Evolutionary conservation across 2,888 invertebrate species (phyloP), one percentile per base, ranked within the genome.

Genomic region (Lampropteryx suffumata): DNA sequence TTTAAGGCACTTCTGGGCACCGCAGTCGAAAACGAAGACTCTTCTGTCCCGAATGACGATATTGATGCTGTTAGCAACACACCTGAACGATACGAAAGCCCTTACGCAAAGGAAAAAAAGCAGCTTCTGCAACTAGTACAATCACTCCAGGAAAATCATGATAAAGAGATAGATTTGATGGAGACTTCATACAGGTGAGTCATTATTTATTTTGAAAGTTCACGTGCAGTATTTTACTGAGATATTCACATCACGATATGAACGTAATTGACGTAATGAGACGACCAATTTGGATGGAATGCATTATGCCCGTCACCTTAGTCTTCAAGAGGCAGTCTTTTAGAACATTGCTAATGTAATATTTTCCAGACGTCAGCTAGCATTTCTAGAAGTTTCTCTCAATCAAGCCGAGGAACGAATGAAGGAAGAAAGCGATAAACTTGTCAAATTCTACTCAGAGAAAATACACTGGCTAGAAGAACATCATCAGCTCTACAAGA

Each of bases 171-270:
- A 29, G 92, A 92, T 71, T 71, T 93, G 28, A 85, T 93, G 85
- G 93, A 93, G 69, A 92, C 92, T 50, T 93, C 93, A 0, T 93
- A 92, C 59, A 92, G 92, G 93, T 92, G 17, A 32, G 14, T 41
- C 10, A 39, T 21, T 21, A 21, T 21, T 21, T 3, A 2, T 21
- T 3, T 21, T 21, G 21, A 5, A 21, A 21, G n/a, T n/a, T n/a
- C n/a, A n/a, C n/a, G n/a, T n/a, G n/a, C n/a, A n/a, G n/a, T n/a
- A n/a, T n/a, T n/a, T n/a, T n/a, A n/a, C n/a, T n/a, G n/a, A n/a
- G n/a, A n/a, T n/a, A n/a, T n/a, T n/a, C n/a, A n/a, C n/a, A n/a
- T n/a, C n/a, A n/a, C n/a, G n/a, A n/a, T n/a, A n/a, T n/a, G n/a
- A n/a, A n/a, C n/a, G n/a, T n/a, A n/a, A n/a, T n/a, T n/a, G n/a